Percentiles rank a stretch among this genome's conserved stretches.
Conservation (phyloP, 2,888 invertebrate genomes). For the Thumatha senex region DNA sequence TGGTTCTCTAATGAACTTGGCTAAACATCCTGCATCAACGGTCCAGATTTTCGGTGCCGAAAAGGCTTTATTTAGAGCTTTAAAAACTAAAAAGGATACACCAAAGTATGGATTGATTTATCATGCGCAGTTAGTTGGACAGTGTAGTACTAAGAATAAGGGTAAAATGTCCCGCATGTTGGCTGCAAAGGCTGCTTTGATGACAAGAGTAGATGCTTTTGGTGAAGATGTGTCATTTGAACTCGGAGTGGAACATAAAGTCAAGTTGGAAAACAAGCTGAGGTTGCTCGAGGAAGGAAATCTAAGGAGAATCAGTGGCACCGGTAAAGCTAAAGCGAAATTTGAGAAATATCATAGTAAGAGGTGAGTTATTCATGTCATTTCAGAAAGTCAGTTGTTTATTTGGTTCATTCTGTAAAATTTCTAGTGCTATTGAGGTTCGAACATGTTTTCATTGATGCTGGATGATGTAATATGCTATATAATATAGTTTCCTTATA, state of each 20-base stretch:
- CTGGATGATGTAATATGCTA: too few relatives aligned
- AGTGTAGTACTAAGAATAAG: constrained; percentile 94
- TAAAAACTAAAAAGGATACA: constrained; percentile 98
- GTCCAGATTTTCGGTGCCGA: constrained; percentile 99
- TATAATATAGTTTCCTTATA: too few relatives aligned
- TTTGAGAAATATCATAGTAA: constrained; percentile 96
- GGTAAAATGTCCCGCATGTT: constrained; percentile 98
- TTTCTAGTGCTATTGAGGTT: background rate
- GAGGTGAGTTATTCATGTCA: constrained; percentile 70
- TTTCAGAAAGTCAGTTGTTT: too few relatives aligned
- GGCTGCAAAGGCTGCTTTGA: constrained; percentile 97
- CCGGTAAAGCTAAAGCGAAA: constrained; percentile 93
- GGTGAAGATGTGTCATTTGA: constrained; percentile 94
- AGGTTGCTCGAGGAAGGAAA: constrained; percentile 94
- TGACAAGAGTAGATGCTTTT: constrained; percentile 97
- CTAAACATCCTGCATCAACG: constrained; percentile 99
- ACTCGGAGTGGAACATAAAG: constrained; percentile 94
- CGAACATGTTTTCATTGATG: background rate
- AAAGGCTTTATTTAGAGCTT: constrained; percentile 97
- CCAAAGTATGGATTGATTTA: constrained; percentile 99
- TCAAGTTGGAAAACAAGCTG: constrained; percentile 92
- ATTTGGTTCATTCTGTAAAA: background rate
- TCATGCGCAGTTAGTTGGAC: constrained; percentile 96
- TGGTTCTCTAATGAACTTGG: constrained; percentile 97
- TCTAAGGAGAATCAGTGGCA: constrained; percentile 91